Percentiles rank a stretch among this genome's conserved stretches.
Conservation (phyloP, 2,888 invertebrate genomes). For the Schizotus pectinicornis region DNA sequence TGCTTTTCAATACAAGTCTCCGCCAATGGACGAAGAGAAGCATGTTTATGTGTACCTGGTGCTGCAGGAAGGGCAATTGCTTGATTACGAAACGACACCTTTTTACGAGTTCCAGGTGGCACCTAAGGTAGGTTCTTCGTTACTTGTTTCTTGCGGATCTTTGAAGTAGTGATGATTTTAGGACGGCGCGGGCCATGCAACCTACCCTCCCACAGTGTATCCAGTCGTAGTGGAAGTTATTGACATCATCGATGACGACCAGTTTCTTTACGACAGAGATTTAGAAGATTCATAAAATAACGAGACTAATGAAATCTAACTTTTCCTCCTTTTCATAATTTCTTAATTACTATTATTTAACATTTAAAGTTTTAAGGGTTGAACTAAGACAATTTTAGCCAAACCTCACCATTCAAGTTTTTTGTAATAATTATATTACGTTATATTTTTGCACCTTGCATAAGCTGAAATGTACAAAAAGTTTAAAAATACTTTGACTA, state of each 20-base stretch:
- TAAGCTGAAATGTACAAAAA: no score
- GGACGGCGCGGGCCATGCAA: conserved; percentile 58
- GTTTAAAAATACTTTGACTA: no score
- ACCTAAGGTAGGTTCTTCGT: conserved; percentile 57
- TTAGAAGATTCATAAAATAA: no score
- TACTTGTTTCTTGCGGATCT: conserved; percentile 12
- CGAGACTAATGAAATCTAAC: no score
- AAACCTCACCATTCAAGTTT: no score
- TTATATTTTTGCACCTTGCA: no score
- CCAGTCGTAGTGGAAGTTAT: conserved; percentile 64
- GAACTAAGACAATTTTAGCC: no score
- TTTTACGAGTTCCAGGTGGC: conserved; percentile 64
- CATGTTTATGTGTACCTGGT: conserved; percentile 38
- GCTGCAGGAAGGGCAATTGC: conserved; percentile 34
- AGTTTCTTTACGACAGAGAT: no score
- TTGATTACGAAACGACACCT: conserved; percentile 58
- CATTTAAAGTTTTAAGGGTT: no score
- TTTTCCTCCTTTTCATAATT: no score
- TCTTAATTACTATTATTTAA: no score
- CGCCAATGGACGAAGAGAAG: conserved; percentile 21
- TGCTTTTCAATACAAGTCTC: conserved; percentile 28
- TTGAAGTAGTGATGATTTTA: conserved; percentile 20
- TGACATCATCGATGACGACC: conserved; percentile 65
- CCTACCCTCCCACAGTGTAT: conserved; percentile 56
- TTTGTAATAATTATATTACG: no score